Evolutionary conservation across 2,113 vertebrate genomes (phyloP).

Genomic region (Grantiella picta): DNA sequence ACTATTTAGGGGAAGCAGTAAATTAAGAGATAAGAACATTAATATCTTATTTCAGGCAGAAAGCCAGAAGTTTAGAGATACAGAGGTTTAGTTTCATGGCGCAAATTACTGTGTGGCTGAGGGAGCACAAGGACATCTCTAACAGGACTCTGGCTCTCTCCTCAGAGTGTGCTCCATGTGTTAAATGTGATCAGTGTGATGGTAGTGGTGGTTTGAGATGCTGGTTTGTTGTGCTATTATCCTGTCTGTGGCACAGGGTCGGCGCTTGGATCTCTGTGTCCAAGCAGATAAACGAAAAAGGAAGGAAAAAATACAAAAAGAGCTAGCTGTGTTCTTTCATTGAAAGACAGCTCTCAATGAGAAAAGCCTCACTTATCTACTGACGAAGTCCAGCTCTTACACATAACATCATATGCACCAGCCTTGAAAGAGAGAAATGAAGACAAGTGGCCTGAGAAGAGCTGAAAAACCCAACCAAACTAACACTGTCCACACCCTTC

Average conservation of each 20-base stretch:
- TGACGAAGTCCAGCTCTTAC: background rate
- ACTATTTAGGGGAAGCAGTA: background rate
- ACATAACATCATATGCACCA: background rate
- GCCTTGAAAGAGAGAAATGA: background rate
- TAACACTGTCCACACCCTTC: background rate
- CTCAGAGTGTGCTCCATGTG: background rate
- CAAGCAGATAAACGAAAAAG: background rate
- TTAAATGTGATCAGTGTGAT: background rate
- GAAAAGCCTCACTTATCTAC: background rate
- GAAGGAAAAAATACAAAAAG: background rate
- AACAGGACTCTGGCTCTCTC: background rate
- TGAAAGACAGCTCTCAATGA: background rate
- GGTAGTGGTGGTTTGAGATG: background rate
- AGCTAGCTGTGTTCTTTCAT: background rate
- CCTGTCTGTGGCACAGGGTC: background rate
- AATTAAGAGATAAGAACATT: background rate
- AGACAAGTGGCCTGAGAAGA: background rate
- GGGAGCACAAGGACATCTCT: background rate
- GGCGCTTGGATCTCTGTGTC: background rate
- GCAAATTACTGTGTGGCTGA: background rate
- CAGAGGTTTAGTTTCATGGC: background rate
- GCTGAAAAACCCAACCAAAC: background rate
- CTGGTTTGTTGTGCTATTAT: fast-evolving
- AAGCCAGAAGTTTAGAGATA: background rate
- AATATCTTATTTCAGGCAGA: background rate